Evolutionary conservation across 2,113 vertebrate genomes (phyloP), one percentile per base, ranked within the genome.

Genomic region (Tragelaphus strepsiceros): DNA sequence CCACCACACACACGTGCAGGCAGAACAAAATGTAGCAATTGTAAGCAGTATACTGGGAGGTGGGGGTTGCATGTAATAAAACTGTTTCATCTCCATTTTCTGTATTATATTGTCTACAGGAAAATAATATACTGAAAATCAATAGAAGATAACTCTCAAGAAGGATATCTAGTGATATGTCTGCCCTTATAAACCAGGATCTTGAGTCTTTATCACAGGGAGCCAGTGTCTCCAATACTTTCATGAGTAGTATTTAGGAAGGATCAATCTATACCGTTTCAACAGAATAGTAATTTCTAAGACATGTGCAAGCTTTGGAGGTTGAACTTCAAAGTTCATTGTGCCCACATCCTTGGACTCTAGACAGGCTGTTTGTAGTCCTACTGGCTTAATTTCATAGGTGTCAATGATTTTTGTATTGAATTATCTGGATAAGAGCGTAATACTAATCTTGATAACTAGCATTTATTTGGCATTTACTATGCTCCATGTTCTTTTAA

Each of bases 51-150:
- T 90, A 54, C 43, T 71, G 88, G 71, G 14, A 6, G 5, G 43
- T 43, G 19, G 4, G 4, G 0, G 5, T 46, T 83, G 32, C 0
- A 19, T 16, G 84, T 96, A 83, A 71, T 87, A 74, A 80, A 87
- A 46, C 4, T 56, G 13, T 30, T 88, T 88, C 5, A 56, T 92
- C 35, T 97, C 32, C 32, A 56, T 56, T 61, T 39, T 61, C 7
- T 56, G 12, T 90, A 91, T 49, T 32, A 17, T 80, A 56, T 32
- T 49, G 71, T 21, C 46, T 78, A 94, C 3, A 84, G 28, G 19
- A 82, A 86, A 77, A 53, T 91, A 59, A 93, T 90, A 93, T 93
- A 54, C 19, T 90, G 32, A 92, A 95, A 83, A 87, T 87, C 83
- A 82, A 80, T 51, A 83, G 7, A 39, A 21, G 16, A 24, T 32